These are phyloP conservation scores for Cephus runcator DNA, from an alignment of 2,888 invertebrate genomes.

Conservation along the genomic window DNA sequence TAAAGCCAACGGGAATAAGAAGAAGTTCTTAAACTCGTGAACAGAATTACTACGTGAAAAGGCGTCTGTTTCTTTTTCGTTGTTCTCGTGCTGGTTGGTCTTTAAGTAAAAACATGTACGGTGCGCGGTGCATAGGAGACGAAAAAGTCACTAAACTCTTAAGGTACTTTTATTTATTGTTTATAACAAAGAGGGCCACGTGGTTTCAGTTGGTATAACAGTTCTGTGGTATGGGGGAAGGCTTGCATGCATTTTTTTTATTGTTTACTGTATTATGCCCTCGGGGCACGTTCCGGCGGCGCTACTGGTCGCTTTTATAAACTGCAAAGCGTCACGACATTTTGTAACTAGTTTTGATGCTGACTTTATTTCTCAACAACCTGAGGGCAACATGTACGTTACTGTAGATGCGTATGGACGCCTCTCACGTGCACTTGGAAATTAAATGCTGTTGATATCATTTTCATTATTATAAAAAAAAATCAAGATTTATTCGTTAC, in stretches of 20 bases:
- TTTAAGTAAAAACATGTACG: too few relatives aligned
- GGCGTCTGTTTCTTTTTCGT: neutral
- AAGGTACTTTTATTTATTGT: neutral
- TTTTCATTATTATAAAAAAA: too few relatives aligned
- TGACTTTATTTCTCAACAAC: constrained; percentile 32
- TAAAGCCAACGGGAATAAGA: too few relatives aligned
- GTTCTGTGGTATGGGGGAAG: neutral
- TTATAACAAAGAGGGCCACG: neutral
- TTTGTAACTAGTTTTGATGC: constrained; percentile 36
- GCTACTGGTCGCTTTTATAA: constrained; percentile 17
- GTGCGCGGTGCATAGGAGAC: too few relatives aligned
- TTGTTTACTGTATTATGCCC: constrained; percentile 58
- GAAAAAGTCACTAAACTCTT: neutral
- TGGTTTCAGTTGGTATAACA: neutral
- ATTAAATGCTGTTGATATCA: too few relatives aligned
- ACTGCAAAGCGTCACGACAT: constrained; percentile 40
- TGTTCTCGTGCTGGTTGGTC: too few relatives aligned
- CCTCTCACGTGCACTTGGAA: too few relatives aligned
- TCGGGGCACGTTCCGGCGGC: constrained; percentile 53
- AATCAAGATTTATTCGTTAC: too few relatives aligned
- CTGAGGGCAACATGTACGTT: constrained; percentile 9
- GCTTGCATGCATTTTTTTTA: constrained; percentile 44
- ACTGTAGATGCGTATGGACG: neutral
- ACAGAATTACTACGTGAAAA: too few relatives aligned
- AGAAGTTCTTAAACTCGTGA: too few relatives aligned